Base-by-base conservation (phyloP, 2,797 vertebrate species). In the Anniella stebbinsi region DNA sequence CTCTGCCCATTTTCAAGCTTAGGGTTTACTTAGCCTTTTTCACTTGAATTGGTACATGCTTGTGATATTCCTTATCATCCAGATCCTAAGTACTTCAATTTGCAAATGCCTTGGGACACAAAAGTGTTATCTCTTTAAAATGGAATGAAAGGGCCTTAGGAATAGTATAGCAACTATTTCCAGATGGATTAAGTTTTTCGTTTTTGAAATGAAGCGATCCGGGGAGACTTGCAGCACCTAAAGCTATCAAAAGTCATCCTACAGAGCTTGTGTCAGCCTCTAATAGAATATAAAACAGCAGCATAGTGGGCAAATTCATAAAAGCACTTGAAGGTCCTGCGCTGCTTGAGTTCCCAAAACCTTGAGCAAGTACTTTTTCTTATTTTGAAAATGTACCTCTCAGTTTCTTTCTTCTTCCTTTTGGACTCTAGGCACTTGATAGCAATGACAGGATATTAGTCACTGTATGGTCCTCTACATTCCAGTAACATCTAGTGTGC, bases 81-180 rank as follows among this genome's bases (percentile, higher is more conserved):
- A 45, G 30, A 72, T 73, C 51, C 15, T 48, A 86, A 63, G 67
- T 36, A 90, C 30, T 30, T 60, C 23, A 2, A n/a, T 73, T 90
- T 80, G 30, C 76, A 36, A 38, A 73, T 72, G 83, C 76, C 76
- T 89, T 80, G 57, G 38, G 89, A 60, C 36, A 70, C 75, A 80
- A n/a, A 80, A 51, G 23, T 28, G 30, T 80, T 80, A 81, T 86
- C 84, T 86, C 77, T 86, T 80, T 80, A 86, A 72, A 80, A 86
- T 23, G 17, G 38, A 86, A 36, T 81, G 76, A 73, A 90, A 63
- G 36, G 15, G 23, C 76, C 67, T 73, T 63, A 80, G 84, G 84
- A 86, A 41, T 30, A 90, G 83, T 72, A 72, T 66, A 90, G 51
- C 36, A 12, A 72, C 67, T 86, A 70, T 63, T 90, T 89, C 76